Base-by-base conservation (phyloP, 92 coral and sea anemone species). In the Umimayanthus chanpuru region DNA sequence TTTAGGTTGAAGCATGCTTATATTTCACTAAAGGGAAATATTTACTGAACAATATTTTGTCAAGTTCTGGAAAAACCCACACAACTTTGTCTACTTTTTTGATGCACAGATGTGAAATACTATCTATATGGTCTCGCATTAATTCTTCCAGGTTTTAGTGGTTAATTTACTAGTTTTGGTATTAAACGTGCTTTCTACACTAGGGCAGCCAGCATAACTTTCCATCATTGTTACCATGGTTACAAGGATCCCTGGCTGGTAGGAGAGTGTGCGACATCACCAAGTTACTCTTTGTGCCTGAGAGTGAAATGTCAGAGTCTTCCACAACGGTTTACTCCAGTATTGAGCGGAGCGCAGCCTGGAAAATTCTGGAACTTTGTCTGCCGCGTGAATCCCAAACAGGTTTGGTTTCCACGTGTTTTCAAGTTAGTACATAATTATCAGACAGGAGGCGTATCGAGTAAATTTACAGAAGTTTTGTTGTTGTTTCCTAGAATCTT, bases 321-420 rank as follows among this genome's bases (percentile, higher is more conserved):
- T 43, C 68, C 70, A 80, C 68, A 20, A 9, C 1, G 40, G 38
- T 25, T 68, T 44, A 43, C 20, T 83, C 87, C 14, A 73, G 55
- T 68, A 44, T 47, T 44, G 79, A 83, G 40, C 38, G 77, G 32
- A 32, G n/a, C 14, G n/a, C 87, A 38, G 87, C 87, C 9, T 83
- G 87, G 87, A 83, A 50, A 47, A 32, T 83, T 70, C 29, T 83
- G 32, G 87, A 71, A 29, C 65, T 83, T 9, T 83, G 87, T 44
- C 50, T 83, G 29, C 43, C 76, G 4, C 8, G 29, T 38, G 50
- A 75, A 75, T 43, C 78, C 18, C 76, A 83, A 58, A 70, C 64
- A 83, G 87, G 87, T 83, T 83, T 7, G 67, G 1, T 58, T 71
- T 36, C 10, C 49, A 8, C 15, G 76, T 32, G 38, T 72, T 28